phyloP scores from a whole-genome alignment of 2,113 vertebrate genomes.

The Menura novaehollandiae region DNA sequence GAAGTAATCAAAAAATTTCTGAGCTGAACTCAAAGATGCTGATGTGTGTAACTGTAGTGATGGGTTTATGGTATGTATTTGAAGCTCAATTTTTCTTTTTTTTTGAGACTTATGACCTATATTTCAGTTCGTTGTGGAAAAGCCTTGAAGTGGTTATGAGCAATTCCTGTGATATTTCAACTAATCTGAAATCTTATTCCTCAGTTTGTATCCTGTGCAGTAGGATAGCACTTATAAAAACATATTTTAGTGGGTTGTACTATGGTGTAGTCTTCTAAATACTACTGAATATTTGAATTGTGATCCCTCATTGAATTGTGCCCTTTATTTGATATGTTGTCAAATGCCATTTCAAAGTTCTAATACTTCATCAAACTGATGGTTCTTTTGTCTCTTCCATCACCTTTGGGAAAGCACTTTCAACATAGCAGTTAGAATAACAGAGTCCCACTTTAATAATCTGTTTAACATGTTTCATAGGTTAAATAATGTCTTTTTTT shows the following conservation, averaged over 20 bases:
- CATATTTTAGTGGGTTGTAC: background rate
- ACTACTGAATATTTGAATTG: background rate
- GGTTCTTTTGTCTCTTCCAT: background rate
- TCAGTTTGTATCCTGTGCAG: background rate
- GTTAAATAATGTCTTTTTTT: background rate
- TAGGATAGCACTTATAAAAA: background rate
- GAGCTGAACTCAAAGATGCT: background rate
- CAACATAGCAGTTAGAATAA: background rate
- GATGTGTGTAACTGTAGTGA: background rate
- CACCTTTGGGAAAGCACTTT: background rate
- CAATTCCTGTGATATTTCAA: background rate
- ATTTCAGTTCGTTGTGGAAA: background rate
- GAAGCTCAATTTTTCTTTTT: background rate
- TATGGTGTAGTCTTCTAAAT: background rate
- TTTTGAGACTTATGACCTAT: background rate
- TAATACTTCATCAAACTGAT: background rate
- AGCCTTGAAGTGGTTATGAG: background rate
- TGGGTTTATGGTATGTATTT: background rate
- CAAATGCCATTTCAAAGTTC: background rate
- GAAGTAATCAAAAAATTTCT: background rate
- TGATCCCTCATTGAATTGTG: background rate
- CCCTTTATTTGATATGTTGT: background rate
- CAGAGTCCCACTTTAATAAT: background rate
- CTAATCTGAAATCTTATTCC: background rate
- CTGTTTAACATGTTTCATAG: background rate